Percentiles rank a stretch among this genome's conserved stretches.
Conservation (phyloP, 1,140 invertebrate species). For the Drosophila funebris region DNA sequence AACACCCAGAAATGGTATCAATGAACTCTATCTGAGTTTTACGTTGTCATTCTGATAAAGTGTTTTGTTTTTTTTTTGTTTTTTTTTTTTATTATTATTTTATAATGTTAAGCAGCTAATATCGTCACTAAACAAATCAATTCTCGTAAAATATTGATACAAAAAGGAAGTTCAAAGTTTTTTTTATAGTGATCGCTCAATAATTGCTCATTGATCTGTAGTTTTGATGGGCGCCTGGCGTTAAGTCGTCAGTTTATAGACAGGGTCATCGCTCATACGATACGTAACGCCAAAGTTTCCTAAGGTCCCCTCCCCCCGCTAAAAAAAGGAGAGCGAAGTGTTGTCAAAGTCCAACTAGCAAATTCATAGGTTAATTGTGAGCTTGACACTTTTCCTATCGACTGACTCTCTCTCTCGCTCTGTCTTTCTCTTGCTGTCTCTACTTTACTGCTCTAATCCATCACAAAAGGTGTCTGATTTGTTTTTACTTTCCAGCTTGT, state of each 20-base stretch:
- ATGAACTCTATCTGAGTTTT: neutral
- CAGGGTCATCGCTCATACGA: slow-evolving; percentile 32
- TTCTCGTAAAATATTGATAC: too few relatives aligned
- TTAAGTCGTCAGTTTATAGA: neutral
- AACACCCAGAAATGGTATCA: neutral
- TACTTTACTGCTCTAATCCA: slow-evolving; percentile 55
- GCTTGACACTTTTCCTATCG: slow-evolving; percentile 8
- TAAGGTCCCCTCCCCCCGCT: too few relatives aligned
- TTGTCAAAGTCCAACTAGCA: slow-evolving; percentile 46
- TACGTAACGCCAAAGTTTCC: slow-evolving; percentile 8
- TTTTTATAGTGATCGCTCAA: too few relatives aligned
- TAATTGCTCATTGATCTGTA: neutral
- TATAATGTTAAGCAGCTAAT: too few relatives aligned
- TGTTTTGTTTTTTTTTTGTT: too few relatives aligned
- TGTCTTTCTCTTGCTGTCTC: neutral
- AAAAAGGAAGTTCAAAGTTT: too few relatives aligned
- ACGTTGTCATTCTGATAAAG: neutral
- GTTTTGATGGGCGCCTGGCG: neutral
- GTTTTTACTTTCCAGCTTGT: neutral
- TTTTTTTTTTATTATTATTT: too few relatives aligned
- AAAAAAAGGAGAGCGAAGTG: neutral
- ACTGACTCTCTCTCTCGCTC: neutral
- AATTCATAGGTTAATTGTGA: neutral
- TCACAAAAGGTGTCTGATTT: slow-evolving; percentile 44
- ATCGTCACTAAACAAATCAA: too few relatives aligned